Percentiles rank a stretch among this genome's conserved stretches.
Evolutionary conservation across 2,797 vertebrate species (phyloP).

Genomic region (Pipistrellus pygmaeus): DNA sequence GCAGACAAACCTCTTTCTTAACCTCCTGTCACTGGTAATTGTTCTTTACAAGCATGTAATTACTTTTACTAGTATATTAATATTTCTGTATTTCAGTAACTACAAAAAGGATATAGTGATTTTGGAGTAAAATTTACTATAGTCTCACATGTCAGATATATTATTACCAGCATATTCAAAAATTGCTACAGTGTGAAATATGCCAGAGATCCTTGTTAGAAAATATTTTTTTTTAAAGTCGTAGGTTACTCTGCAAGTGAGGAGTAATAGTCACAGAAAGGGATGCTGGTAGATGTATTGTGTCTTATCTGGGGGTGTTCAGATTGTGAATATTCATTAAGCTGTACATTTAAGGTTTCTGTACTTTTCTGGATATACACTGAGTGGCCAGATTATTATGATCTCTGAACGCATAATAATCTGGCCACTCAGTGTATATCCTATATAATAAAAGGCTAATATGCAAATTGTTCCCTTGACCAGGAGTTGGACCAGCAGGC

Average conservation of each 20-base stretch:
- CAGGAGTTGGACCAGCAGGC: too few species aligned
- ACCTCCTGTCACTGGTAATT: slow-evolving; percentile 96
- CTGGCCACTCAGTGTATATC: too few species aligned
- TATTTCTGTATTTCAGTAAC: slow-evolving; percentile 20
- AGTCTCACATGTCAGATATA: slow-evolving; percentile 40
- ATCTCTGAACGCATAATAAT: too few species aligned
- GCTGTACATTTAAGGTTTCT: background rate
- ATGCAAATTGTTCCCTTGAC: too few species aligned
- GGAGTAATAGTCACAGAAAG: background rate
- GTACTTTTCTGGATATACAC: background rate
- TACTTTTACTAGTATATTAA: slow-evolving; percentile 45
- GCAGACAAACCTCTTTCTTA: slow-evolving; percentile 96
- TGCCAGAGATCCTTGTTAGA: background rate
- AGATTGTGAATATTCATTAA: slow-evolving; percentile 21
- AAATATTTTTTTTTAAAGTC: background rate
- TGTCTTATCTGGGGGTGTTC: background rate
- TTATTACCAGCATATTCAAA: slow-evolving; percentile 59
- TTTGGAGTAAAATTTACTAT: slow-evolving; percentile 58
- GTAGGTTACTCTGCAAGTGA: background rate
- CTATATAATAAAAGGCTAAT: too few species aligned
- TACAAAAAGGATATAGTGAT: slow-evolving; percentile 30
- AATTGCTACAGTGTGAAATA: slow-evolving; percentile 35
- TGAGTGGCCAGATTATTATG: too few species aligned
- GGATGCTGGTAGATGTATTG: background rate
- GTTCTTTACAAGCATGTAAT: slow-evolving; percentile 51